Base-by-base conservation (phyloP, 2,888 invertebrate species). In the Drosophila aldrichi region DNA sequence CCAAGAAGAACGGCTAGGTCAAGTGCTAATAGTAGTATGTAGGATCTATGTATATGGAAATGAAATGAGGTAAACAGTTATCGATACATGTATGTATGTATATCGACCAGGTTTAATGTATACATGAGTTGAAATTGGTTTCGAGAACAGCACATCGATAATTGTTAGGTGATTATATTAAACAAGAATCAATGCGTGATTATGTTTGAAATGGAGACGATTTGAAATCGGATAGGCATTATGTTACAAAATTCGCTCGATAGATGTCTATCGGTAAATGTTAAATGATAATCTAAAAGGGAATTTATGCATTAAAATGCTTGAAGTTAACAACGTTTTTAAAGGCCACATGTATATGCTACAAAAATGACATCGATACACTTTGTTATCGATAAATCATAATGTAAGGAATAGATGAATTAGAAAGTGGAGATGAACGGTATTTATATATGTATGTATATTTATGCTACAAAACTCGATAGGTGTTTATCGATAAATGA, bases 381-480 rank as follows among this genome's bases (percentile, higher is more conserved):
- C 34, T 32, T 8, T n/a, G 10, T 20, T 34, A 49, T 49, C 49
- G 49, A 49, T 49, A 34, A 20, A 49, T 20, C 14, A 34, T 0
- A 34, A 49, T 34, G 1, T 6, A 1, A 46, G n/a, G 25, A 29
- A 4, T 14, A 20, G 3, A 49, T 14, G 34, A 49, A 3, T 49
- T 18, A 3, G 18, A 34, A 34, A 34, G 14, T 34, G 49, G 8
- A 34, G 0, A 20, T 18, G 52, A 38, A 40, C 34, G 40, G 25
- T 54, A 40, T 25, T 25, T 54, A 40, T 54, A 40, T 49, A 70
- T 74, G 70, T 49, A 70, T 74, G 70, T 46, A 48, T 48, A 32
- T 20, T 34, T 48, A 70, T 75, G 75, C 57, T 75, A 74, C 74
- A 74, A 12, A 40, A 54, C 69, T 29, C 49, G 46, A 59, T 54